Evolutionary conservation across 1,140 invertebrate genomes (phyloP).

Genomic region (Hycleus phaleratus): DNA sequence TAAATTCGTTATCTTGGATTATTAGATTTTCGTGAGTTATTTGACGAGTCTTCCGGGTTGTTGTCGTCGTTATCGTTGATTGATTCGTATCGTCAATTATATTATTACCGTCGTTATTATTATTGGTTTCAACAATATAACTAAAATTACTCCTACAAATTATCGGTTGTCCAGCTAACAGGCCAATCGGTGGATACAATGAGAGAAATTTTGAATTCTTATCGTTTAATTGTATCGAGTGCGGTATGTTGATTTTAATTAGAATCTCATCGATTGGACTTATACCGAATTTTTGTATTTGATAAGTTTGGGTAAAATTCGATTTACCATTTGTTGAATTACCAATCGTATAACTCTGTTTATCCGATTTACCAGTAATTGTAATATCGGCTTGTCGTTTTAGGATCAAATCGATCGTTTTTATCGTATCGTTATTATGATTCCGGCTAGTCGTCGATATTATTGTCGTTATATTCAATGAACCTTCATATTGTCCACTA

Average conservation of each 20-base stretch:
- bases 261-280: slow-evolving; percentile 38
- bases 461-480: slow-evolving; percentile 19
- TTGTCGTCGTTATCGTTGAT: not conserved
- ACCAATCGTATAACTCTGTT: slow-evolving; percentile 34
- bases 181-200: slow-evolving; percentile 31
- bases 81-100: not conserved
- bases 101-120: not conserved
- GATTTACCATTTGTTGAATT: slow-evolving; percentile 11
- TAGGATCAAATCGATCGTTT: slow-evolving; percentile 29
- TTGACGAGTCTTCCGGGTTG: not conserved
- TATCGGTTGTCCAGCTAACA: slow-evolving; percentile 30
- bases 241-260: slow-evolving; percentile 34
- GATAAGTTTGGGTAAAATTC: slow-evolving; percentile 18
- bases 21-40: not conserved
- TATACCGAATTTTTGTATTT: slow-evolving; percentile 41
- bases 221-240: slow-evolving; percentile 18
- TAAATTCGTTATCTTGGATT: not conserved
- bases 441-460: slow-evolving; percentile 19
- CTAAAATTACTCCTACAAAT: slow-evolving; percentile 21
- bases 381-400: slow-evolving; percentile 34
- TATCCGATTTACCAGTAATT: slow-evolving; percentile 38
- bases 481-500: slow-evolving; percentile 32
- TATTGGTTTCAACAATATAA: not conserved
- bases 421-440: slow-evolving; percentile 21
- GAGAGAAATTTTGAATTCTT: slow-evolving; percentile 28